phyloP scores from a whole-genome alignment of 2,797 vertebrate species.

The Darevskia nairensis region DNA sequence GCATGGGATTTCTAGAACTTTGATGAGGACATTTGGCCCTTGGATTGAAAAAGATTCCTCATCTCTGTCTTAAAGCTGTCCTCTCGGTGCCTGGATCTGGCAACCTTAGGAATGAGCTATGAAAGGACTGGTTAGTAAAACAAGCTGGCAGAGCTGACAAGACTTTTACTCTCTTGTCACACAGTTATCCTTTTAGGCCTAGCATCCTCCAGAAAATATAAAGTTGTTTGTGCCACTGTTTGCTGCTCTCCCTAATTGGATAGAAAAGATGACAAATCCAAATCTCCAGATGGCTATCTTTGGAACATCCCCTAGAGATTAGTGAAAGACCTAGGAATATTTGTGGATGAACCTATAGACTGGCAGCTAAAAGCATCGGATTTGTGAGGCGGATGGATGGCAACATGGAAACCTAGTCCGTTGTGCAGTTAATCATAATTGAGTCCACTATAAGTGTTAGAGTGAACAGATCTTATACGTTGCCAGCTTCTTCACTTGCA shows the following conservation, averaged over 20 bases:
- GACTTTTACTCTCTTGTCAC: not conserved
- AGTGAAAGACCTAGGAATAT: conserved; percentile 49
- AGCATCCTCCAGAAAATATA: conserved; percentile 45
- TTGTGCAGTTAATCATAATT: no score
- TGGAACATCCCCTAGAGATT: conserved; percentile 69
- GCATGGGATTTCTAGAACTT: no score
- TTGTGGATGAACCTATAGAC: conserved; percentile 23
- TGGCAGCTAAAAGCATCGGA: conserved; percentile 43
- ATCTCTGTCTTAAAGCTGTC: no score
- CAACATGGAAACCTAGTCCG: not conserved
- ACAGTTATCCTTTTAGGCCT: conserved; percentile 14
- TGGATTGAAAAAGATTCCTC: no score
- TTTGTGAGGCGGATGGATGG: not conserved
- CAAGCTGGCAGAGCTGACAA: not conserved
- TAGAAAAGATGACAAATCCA: conserved; percentile 67
- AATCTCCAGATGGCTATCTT: conserved; percentile 70
- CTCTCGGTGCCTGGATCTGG: not conserved
- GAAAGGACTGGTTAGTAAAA: conserved; percentile 27
- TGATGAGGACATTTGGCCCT: no score
- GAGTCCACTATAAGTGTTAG: not conserved
- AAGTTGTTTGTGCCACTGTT: conserved; percentile 75
- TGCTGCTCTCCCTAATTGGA: conserved; percentile 69
- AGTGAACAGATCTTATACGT: not conserved
- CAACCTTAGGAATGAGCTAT: not conserved
- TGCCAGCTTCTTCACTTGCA: not conserved